phyloP scores from a whole-genome alignment of 2,113 vertebrate genomes.

The Mus pahari region DNA sequence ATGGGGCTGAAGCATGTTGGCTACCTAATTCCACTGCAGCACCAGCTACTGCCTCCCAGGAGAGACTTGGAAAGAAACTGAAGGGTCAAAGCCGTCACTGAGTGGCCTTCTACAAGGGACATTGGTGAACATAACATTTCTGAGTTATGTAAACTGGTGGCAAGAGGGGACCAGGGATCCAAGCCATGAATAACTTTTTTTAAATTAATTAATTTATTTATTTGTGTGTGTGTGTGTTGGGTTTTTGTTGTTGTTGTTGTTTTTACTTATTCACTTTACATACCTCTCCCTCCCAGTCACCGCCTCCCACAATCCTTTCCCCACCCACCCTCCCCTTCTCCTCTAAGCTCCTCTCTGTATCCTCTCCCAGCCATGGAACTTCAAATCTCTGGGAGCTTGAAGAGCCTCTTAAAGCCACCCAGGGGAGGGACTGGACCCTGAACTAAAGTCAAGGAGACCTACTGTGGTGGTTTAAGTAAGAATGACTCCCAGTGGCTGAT shows the following conservation, averaged over 20 bases:
- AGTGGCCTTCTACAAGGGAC: background rate
- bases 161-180: background rate
- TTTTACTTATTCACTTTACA: too few species aligned
- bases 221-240: too few species aligned
- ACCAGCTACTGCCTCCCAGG: background rate
- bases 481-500: background rate
- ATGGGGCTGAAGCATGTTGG: accelerated
- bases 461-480: background rate
- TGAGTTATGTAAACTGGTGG: background rate
- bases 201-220: too few species aligned
- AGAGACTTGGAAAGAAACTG: background rate
- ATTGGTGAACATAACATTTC: background rate
- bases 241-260: too few species aligned
- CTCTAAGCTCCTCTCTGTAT: too few species aligned
- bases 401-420: accelerated
- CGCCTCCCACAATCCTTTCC: too few species aligned
- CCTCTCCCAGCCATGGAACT: too few species aligned
- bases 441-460: too few species aligned
- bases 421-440: background rate
- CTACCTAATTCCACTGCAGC: background rate
- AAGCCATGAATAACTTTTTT: background rate
- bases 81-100: background rate
- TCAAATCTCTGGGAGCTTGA: too few species aligned
- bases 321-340: too few species aligned
- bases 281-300: too few species aligned